Percentiles rank a stretch among this genome's conserved stretches.
Evolutionary conservation across 2,888 invertebrate genomes (phyloP).

Genomic region (Cryptocheilus praepositus): DNA sequence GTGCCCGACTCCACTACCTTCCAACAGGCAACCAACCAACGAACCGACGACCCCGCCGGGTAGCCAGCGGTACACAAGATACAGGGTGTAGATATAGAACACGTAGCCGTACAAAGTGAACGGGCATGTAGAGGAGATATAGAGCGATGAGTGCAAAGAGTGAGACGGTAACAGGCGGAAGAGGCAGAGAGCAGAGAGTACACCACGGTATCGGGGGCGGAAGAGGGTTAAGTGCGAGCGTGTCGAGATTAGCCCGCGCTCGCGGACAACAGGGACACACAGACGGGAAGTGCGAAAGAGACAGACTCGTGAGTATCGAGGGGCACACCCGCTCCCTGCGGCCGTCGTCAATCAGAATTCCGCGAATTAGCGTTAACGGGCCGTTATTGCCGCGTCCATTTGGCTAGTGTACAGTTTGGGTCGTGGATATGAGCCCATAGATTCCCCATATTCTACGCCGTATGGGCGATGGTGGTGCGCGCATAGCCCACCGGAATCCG

Average conservation of each 20-base stretch:
- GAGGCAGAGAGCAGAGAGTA: conserved; percentile 16
- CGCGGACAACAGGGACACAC: conserved; percentile 11
- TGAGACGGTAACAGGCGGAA: neutral
- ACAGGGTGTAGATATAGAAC: conserved; percentile 31
- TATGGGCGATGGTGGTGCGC: conserved; percentile 65
- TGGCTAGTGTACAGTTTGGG: conserved; percentile 73
- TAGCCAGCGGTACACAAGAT: conserved; percentile 20
- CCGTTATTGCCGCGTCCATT: conserved; percentile 75
- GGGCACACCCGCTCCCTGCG: conserved; percentile 59
- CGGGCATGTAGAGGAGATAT: conserved; percentile 2
- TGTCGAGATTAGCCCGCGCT: too few species aligned
- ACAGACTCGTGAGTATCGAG: conserved; percentile 40
- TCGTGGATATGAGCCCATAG: conserved; percentile 74
- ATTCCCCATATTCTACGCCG: conserved; percentile 72
- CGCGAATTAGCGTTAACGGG: conserved; percentile 75
- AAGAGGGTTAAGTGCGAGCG: conserved; percentile 4
- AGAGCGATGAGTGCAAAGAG: neutral
- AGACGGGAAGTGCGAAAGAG: conserved; percentile 25
- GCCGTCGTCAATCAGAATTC: conserved; percentile 74
- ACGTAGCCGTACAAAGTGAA: conserved; percentile 26
- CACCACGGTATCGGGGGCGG: neutral
- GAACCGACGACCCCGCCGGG: neutral
- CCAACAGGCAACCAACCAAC: conserved; percentile 20
- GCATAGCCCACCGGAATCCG: conserved; percentile 71
- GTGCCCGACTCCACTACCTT: too few species aligned